Conservation (phyloP, 2,113 vertebrate species). For the Oophaga pumilio region DNA sequence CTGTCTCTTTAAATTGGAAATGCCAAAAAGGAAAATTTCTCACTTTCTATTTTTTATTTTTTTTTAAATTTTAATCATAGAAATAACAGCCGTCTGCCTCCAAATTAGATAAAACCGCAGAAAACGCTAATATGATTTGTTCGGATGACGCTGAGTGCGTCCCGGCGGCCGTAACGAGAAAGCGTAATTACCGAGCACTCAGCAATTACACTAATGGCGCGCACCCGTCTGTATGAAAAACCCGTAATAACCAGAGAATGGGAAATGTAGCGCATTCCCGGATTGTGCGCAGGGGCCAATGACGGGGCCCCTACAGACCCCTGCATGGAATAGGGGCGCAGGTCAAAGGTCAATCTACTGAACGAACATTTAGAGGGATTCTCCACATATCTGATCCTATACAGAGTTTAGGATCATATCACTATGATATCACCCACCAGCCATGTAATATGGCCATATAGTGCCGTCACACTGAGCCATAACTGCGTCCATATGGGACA, state of each 20-base stretch:
- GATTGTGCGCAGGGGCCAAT: slow-evolving; percentile 7
- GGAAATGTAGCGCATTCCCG: neutral
- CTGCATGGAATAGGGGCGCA: too few species aligned
- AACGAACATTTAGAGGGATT: too few species aligned
- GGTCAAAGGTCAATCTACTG: too few species aligned
- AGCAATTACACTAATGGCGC: slow-evolving; percentile 30
- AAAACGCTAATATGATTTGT: slow-evolving; percentile 20
- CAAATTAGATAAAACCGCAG: neutral
- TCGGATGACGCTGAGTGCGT: neutral
- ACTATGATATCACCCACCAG: too few species aligned
- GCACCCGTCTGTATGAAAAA: slow-evolving; percentile 18
- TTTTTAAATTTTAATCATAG: neutral
- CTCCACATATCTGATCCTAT: neutral
- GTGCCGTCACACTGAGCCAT: too few species aligned
- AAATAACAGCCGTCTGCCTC: neutral
- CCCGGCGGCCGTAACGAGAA: neutral
- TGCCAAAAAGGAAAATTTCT: neutral
- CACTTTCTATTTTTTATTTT: neutral
- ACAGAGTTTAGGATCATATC: too few species aligned
- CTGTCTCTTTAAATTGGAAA: too few species aligned
- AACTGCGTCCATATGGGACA: too few species aligned
- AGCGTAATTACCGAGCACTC: slow-evolving; percentile 29
- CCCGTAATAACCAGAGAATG: neutral
- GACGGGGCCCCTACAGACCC: too few species aligned
- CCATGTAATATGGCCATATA: too few species aligned